Percentiles rank a stretch among this genome's conserved stretches.
These are phyloP conservation scores for Hippoglossus stenolepis DNA, from an alignment of 2,113 vertebrate genomes.

Conservation along the genomic window DNA sequence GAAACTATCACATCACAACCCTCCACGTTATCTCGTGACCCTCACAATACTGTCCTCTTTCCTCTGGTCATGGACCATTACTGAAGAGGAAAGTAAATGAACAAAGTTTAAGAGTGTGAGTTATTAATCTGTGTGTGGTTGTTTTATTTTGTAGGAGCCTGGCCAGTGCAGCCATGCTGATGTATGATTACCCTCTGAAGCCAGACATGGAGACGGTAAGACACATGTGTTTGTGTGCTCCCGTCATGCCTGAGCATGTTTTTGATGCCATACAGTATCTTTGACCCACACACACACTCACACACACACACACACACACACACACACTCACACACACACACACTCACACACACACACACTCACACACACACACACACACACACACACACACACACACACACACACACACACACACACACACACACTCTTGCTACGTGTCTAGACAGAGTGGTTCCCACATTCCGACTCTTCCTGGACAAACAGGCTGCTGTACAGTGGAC, in stretches of 20 bases:
- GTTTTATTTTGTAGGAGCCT: slow-evolving; percentile 65
- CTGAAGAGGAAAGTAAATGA: not conserved
- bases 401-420: slow-evolving; percentile 47
- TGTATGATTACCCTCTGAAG: slow-evolving; percentile 96
- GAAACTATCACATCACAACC: too few species aligned
- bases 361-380: slow-evolving; percentile 29
- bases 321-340: slow-evolving; percentile 43
- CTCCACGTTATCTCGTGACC: too few species aligned
- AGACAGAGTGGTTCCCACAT: slow-evolving; percentile 79
- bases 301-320: not conserved
- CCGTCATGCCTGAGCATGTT: slow-evolving; percentile 61
- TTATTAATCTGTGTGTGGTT: slow-evolving; percentile 15
- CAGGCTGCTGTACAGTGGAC: slow-evolving; percentile 60
- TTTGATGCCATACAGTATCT: slow-evolving; percentile 36
- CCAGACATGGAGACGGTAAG: slow-evolving; percentile 95
- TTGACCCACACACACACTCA: slow-evolving; percentile 29
- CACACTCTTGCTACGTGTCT: slow-evolving; percentile 62
- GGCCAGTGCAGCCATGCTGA: slow-evolving; percentile 90
- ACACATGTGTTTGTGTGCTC: not conserved
- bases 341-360: slow-evolving; percentile 50
- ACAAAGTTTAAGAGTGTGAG: not conserved
- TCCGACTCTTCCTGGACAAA: slow-evolving; percentile 78
- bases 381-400: not conserved
- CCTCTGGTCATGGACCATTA: too few species aligned
- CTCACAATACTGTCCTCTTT: too few species aligned